Evolutionary conservation across 1,140 invertebrate species (phyloP).

Genomic region (Rhizoglyphus robini): DNA sequence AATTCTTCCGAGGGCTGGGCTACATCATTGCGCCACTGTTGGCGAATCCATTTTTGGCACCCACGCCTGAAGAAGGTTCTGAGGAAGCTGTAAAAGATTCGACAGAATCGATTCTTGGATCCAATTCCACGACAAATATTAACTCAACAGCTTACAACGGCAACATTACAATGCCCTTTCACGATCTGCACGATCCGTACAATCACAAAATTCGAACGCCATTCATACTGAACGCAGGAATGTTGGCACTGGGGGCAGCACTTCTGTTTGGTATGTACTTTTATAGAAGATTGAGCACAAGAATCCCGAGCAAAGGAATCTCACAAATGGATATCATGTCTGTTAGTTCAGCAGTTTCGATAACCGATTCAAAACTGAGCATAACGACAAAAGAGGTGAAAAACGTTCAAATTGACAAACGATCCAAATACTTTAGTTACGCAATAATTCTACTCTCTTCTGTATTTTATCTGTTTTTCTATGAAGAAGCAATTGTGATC

Average conservation of each 20-base stretch:
- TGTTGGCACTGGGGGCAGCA: not conserved
- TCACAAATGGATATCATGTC: not conserved
- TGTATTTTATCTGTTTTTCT: slow-evolving; percentile 15
- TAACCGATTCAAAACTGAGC: too few relatives aligned
- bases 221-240: not conserved
- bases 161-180: not conserved
- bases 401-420: not conserved
- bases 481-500: slow-evolving; percentile 11
- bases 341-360: too few relatives aligned
- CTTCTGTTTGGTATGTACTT: not conserved
- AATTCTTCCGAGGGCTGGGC: slow-evolving; percentile 20
- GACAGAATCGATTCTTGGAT: too few relatives aligned
- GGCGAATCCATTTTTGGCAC: slow-evolving; percentile 8
- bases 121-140: too few relatives aligned
- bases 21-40: slow-evolving; percentile 18
- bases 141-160: too few relatives aligned
- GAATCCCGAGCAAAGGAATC: not conserved
- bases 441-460: not conserved
- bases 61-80: too few relatives aligned
- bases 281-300: not conserved
- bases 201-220: not conserved
- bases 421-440: not conserved
- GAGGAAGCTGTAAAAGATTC: too few relatives aligned
- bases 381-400: too few relatives aligned
- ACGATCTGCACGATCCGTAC: not conserved